phyloP scores from a whole-genome alignment of 1,140 invertebrate genomes.

The Brachionus asplanchnoidis region DNA sequence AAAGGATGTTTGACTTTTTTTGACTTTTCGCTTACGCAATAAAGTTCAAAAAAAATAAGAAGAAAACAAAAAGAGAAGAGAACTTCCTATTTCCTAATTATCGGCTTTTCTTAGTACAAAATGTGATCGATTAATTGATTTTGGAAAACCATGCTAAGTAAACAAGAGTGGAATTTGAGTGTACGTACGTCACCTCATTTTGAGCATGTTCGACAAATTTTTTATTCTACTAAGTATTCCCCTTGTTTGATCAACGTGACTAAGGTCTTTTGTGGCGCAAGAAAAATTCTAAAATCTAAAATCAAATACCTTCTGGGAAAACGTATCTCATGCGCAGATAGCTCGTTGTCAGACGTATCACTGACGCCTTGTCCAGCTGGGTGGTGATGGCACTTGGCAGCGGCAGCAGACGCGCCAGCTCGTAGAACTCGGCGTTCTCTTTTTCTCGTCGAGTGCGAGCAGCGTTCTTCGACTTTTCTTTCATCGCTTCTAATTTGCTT shows the following conservation, averaged over 20 bases:
- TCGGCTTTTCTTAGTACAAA: not conserved
- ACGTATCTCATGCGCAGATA: conserved; percentile 74
- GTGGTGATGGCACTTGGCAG: conserved; percentile 90
- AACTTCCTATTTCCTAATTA: not conserved
- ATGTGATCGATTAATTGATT: conserved; percentile 32
- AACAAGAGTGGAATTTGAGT: conserved; percentile 13
- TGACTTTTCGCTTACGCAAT: not conserved
- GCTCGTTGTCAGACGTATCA: conserved; percentile 93
- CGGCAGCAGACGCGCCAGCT: conserved; percentile 92
- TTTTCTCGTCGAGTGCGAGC: conserved; percentile 87
- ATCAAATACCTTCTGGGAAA: conserved; percentile 50
- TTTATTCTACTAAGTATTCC: not conserved
- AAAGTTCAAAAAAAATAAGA: not conserved
- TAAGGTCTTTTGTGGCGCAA: not conserved
- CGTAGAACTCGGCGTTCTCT: conserved; percentile 97
- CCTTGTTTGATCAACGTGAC: not conserved
- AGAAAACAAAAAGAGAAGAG: not conserved
- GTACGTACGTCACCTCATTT: not conserved
- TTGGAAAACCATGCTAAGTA: conserved; percentile 9
- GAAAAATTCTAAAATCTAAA: not conserved
- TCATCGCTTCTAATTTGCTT: conserved; percentile 47
- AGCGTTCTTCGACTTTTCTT: conserved; percentile 82
- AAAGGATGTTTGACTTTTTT: not conserved
- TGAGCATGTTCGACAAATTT: conserved; percentile 24
- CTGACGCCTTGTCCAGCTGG: conserved; percentile 95